Evolutionary conservation across 2,113 vertebrate genomes (phyloP).

Genomic region (Sakesphorus luctuosus): DNA sequence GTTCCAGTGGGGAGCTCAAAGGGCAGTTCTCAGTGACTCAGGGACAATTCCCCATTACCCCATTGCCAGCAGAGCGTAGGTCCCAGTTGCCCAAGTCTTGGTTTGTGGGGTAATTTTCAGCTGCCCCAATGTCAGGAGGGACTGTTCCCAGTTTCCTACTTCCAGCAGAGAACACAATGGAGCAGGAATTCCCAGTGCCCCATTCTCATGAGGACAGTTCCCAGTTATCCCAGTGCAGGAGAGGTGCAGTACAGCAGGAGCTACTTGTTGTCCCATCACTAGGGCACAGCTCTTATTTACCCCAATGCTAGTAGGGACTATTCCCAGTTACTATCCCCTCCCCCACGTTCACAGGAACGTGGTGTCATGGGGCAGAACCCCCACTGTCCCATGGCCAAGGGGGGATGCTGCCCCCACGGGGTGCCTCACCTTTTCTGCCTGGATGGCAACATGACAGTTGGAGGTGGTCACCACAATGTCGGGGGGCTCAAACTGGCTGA

Average conservation of each 20-base stretch:
- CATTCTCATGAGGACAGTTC: neutral
- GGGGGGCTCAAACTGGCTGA: constrained; percentile 85
- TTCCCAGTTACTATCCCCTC: neutral
- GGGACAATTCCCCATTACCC: neutral
- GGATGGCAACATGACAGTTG: constrained; percentile 80
- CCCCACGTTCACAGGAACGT: rapidly evolving
- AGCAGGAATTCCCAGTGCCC: neutral
- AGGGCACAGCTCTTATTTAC: neutral
- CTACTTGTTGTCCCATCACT: neutral
- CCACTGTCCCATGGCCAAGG: rapidly evolving
- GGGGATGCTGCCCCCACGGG: rapidly evolving
- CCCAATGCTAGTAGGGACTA: neutral
- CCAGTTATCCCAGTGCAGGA: neutral
- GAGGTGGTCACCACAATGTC: constrained; percentile 85
- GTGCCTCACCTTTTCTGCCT: constrained; percentile 83
- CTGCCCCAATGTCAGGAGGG: neutral
- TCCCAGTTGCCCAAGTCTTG: neutral
- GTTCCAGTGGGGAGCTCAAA: neutral
- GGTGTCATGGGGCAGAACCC: neutral
- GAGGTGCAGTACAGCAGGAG: neutral
- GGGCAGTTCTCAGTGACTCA: neutral
- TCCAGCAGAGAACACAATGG: rapidly evolving
- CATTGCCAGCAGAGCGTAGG: neutral
- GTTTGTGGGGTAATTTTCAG: neutral
- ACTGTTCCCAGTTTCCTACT: neutral